Evolutionary conservation across 2,113 vertebrate genomes (phyloP), one percentile per base, ranked within the genome.

Genomic region (Nanorana parkeri): DNA sequence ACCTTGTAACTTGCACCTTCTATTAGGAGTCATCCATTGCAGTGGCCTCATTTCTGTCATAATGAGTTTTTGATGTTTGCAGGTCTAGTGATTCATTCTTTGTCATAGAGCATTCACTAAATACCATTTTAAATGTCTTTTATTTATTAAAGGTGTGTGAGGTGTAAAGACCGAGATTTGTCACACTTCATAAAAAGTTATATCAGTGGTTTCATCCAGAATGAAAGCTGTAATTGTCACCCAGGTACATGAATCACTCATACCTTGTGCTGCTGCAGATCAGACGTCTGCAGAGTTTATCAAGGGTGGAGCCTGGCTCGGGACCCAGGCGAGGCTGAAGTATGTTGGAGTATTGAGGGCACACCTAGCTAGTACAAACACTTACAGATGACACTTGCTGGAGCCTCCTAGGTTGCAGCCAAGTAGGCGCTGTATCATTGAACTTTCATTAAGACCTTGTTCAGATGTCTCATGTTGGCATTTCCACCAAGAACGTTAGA

Each of bases 281-380:
- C 52, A 26, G 69, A 24, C 51, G 1, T 55, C 72, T 58, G 54
- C 20, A 21, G 28, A 58, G 52, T 79, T 68, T 80, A 60, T 51
- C 67, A 51, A 41, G 29, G 78, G 78, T 58, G 78, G 52, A 80
- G 52, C 21, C 3, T 41, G 52, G 63, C 15, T 56, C 63, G 3
- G 64, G 63, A 47, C 29, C 11, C 61, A 77, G 75, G 51, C 23
- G 67, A 47, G 32, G 67, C 19, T 24, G 21, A 23, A 64, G n/a
- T 64, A 21, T 77, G 60, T 47, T 13, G 20, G 26, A 77, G 75
- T 6, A n/a, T 7, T 52, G 3, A 19, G 51, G 64, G 7, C 52
- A 79, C 77, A 41, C 77, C 77, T 67, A 79, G 65, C 65, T 68
- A 68, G 29, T 68, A 58, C 77, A 79, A 79, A 68, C 77, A 58